Base-by-base conservation (phyloP, 2,113 vertebrate genomes). In the Larimichthys polyactis region DNA sequence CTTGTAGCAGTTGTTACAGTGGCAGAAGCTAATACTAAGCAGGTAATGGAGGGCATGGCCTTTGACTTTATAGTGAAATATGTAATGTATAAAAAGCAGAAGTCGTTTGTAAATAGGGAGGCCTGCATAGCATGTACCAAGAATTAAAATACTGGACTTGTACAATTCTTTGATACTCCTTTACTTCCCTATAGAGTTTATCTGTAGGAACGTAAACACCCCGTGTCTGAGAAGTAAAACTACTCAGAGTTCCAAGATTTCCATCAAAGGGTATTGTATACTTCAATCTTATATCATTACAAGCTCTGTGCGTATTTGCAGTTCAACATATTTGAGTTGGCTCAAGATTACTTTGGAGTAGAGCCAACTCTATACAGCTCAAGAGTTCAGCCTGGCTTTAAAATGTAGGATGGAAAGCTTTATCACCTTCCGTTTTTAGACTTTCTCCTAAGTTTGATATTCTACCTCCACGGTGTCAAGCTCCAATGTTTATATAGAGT, bases 291-390 rank as follows among this genome's bases (percentile, higher is more conserved):
- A n/a, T 49, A 0, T 57, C 29, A 17, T 54, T 2, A 43, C 2
- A 63, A 43, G 17, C 29, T 10, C 0, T 8, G 55, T 43, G 54
- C 20, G 1, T 27, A 58, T 84, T 57, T 84, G 68, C 66, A 65
- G 62, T 63, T 63, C 10, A 40, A 24, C 81, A 20, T 85, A 27
- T 84, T 85, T 83, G 32, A 74, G 52, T 77, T 27, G 36, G 51
- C 32, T 68, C 58, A 54, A 15, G 62, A 65, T 84, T 70, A 71
- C 82, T 82, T 11, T 84, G 84, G 76, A 74, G 1, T 3, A 24
- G 36, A 36, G 66, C 71, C 79, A 85, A 5, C 15, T 6, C 7
- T 22, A 15, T 27, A 40, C 60, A 58, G 78, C 46, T 62, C n/a
- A 63, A 46, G 24, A 10, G 10, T 40, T 60, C 58, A 43, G n/a